Evolutionary conservation across 2,797 vertebrate genomes (phyloP), one percentile per base, ranked within the genome.

Genomic region (Percopsis omiscomaycus): DNA sequence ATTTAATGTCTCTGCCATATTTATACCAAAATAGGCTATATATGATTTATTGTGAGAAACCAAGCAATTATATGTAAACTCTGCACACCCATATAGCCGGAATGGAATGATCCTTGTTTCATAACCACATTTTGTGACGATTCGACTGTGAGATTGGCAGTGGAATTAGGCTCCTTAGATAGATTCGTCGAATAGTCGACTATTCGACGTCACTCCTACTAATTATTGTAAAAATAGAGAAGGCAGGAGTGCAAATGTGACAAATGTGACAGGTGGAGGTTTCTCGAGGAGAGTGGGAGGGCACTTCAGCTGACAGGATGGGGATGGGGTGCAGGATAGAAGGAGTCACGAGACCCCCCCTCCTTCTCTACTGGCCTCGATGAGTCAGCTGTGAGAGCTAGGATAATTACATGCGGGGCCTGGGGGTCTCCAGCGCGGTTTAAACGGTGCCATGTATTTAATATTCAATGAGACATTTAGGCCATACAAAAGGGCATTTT

Each of bases 391-490:
- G 77, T 73, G 74, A 80, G 60, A 67, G 71, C 71, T 71, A 67
- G 82, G 70, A 81, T 87, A 83, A 87, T 86, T 78, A 78, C 70
- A 78, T 73, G 37, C 51, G 47, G 3, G 62, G 72, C 83, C 69
- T 50, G 32, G 5, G 73, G 84, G 81, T 79, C 71, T 55, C 61
- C 73, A 76, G 72, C 78, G 74, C 82, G 71, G 71, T 87, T 82
- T 80, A 81, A 81, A 71, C 45, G 74, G 59, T 48, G 73, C 32
- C 68, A 66, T 80, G 62, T 70, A 80, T 84, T 82, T 75, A 84
- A 89, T 89, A 89, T 88, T 79, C 84, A 89, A 68, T 78, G 84
- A 89, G 88, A 88, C 86, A 81, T 88, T 88, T 88, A 78, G 78
- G 79, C 66, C 68, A 56, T 64, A 64, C 61, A 13, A 88, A 90